Evolutionary conservation across 2,888 invertebrate species (phyloP).

Genomic region (Aleiodes testaceus): DNA sequence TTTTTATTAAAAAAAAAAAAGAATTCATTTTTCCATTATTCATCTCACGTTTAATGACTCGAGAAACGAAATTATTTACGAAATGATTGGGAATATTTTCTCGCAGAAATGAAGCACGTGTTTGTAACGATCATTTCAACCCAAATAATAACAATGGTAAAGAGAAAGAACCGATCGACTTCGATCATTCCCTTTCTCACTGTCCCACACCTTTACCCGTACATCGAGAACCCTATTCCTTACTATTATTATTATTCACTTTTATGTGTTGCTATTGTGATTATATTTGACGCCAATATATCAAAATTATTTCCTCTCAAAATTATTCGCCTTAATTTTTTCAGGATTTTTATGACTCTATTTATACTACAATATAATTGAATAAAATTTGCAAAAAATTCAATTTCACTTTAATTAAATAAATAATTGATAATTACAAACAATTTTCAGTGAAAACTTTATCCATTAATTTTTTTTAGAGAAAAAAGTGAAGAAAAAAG

Average conservation of each 20-base stretch:
- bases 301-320: no score
- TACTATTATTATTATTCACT: not conserved
- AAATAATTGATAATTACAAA: no score
- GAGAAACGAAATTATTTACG: no score
- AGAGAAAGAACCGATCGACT: constrained; percentile 11
- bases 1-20: no score
- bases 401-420: no score
- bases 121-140: constrained; percentile 45
- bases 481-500: no score
- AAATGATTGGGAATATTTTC: not conserved
- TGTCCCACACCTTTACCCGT: not conserved
- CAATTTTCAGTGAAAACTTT: no score
- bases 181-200: constrained; percentile 23
- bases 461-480: not conserved
- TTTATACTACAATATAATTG: not conserved
- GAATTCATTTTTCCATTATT: no score
- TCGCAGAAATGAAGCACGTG: no score
- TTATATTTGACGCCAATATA: not conserved
- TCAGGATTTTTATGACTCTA: not conserved
- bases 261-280: not conserved
- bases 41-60: not conserved
- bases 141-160: constrained; percentile 44
- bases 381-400: no score
- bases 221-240: constrained; percentile 12
- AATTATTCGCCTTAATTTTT: constrained; percentile 14